Evolutionary conservation across 2,797 vertebrate genomes (phyloP).

Genomic region (Bucorvus abyssinicus): DNA sequence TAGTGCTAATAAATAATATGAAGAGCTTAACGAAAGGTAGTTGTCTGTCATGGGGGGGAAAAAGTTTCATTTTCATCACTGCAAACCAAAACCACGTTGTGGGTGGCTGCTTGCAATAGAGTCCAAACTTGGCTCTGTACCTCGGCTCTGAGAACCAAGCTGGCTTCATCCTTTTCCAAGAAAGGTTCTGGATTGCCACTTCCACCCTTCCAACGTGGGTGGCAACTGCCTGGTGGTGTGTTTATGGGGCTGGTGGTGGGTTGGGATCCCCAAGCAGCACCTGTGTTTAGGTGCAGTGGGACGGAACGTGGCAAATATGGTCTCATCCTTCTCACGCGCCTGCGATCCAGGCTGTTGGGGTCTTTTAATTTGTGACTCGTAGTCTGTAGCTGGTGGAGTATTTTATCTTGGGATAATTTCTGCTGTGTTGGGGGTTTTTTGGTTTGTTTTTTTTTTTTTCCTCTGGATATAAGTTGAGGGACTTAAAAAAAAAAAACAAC

Average conservation of each 20-base stretch:
- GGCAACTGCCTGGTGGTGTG: not conserved
- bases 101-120: conserved; percentile 12
- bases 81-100: not conserved
- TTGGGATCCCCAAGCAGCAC: not conserved
- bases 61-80: not conserved
- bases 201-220: not conserved
- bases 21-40: not conserved
- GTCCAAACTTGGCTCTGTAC: not conserved
- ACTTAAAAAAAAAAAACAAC: not conserved
- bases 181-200: not conserved
- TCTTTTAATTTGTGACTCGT: not conserved
- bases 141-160: not conserved
- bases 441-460: not conserved
- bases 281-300: not conserved
- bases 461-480: not conserved
- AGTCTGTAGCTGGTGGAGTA: not conserved
- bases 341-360: not conserved
- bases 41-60: not conserved
- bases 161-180: not conserved
- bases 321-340: not conserved
- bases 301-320: not conserved
- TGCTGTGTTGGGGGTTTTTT: too few species aligned
- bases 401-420: not conserved
- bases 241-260: not conserved
- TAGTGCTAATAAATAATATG: not conserved